These are phyloP conservation scores for Clupea harengus DNA, from an alignment of 2,113 vertebrate species.

Conservation along the genomic window DNA sequence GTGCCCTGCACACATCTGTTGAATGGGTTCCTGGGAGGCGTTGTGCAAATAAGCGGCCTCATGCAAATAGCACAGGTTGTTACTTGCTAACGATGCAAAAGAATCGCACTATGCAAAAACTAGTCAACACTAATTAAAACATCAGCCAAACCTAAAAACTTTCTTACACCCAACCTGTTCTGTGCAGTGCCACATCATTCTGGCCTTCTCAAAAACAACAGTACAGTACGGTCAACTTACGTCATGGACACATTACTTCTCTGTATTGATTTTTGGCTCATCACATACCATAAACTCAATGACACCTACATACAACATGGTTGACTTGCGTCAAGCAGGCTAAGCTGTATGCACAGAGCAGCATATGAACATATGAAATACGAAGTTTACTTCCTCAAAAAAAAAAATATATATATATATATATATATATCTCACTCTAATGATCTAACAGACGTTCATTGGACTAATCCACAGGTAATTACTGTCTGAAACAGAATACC, in stretches of 20 bases:
- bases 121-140: background rate
- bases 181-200: background rate
- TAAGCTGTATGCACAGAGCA: background rate
- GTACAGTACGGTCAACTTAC: background rate
- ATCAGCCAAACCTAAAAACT: background rate
- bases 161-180: background rate
- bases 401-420: no score
- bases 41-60: background rate
- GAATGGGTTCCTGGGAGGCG: background rate
- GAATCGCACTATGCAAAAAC: background rate
- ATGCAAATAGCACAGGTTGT: background rate
- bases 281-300: background rate
- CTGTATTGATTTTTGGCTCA: background rate
- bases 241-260: background rate
- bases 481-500: no score
- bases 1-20: background rate
- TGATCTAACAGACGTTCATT: no score
- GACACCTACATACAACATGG: background rate
- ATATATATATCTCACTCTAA: no score
- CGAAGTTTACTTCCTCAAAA: no score
- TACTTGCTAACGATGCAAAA: background rate
- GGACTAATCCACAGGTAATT: no score
- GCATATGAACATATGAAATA: no score
- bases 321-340: background rate
- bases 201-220: background rate